Evolutionary conservation across 2,797 vertebrate species (phyloP), one percentile per base, ranked within the genome.

Genomic region (Hipposideros larvatus): DNA sequence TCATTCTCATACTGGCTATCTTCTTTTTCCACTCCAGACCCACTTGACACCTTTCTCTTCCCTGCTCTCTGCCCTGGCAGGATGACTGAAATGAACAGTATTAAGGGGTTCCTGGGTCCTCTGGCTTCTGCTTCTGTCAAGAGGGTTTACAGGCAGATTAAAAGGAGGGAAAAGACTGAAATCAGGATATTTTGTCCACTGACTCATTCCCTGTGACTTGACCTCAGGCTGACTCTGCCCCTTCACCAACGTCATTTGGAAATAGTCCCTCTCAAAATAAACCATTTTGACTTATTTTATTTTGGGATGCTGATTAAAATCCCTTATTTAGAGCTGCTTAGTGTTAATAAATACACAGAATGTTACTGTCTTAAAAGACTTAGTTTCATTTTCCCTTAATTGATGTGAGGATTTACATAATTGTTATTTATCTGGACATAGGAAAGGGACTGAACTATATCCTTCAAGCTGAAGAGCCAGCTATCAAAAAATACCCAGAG

Each of bases 211-310:
- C 79, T 66, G 24, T 34, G 34, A 75, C 41, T 19, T 71, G 22
- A 63, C 28, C 11, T 77, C 26, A 53, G 21, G 15, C 43, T 53
- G 43, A 84, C 51, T 74, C 71, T 26, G 41, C 71, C 53, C 55
- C 61, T 63, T 61, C 34, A 51, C 26, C 26, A 78, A 68, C 43
- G 41, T 10, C 48, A 34, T 79, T 63, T 53, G 16, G 55, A 80
- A 93, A 86, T 3, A 87, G 22, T 34, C 34, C 55, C 43, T 63
- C 85, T 85, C 65, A 71, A 78, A 77, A 89, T 51, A 90, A 94
- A n/a, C 18, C 41, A 78, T 78, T n/a, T 78, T 90, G 37, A 88
- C 57, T 82, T 73, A 46, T 57, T 59, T 11, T 15, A 21, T 61
- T 75, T 70, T 61, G 53, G 28, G 34, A 74, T 37, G 1, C 41